Evolutionary conservation across 2,113 vertebrate genomes (phyloP).

Genomic region (Lepidothrix coronata): DNA sequence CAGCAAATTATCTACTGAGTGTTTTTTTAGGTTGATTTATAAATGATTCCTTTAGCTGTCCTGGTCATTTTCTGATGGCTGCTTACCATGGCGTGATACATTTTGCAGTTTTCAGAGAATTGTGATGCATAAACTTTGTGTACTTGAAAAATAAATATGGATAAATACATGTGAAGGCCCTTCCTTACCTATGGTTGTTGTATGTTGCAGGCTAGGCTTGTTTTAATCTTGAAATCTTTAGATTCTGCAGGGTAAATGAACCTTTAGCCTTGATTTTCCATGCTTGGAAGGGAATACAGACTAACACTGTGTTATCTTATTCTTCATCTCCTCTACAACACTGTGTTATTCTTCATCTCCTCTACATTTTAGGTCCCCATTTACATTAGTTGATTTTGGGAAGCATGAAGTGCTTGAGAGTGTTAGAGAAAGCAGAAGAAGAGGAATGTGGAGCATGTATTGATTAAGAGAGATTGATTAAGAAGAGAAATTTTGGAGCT

Average conservation of each 20-base stretch:
- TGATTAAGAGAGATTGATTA: background rate
- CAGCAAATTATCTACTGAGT: background rate
- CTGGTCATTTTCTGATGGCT: background rate
- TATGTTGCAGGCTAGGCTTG: background rate
- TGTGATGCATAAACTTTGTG: background rate
- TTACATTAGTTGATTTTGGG: background rate
- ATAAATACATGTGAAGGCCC: background rate
- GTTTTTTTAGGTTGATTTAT: background rate
- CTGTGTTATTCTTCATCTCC: background rate
- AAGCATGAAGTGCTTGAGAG: background rate
- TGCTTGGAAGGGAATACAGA: background rate
- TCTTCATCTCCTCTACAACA: background rate
- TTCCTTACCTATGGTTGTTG: background rate
- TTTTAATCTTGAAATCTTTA: background rate
- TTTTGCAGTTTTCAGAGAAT: background rate
- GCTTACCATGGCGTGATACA: background rate
- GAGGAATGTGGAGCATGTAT: background rate
- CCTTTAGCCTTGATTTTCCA: background rate
- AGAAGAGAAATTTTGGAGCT: background rate
- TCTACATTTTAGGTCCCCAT: background rate
- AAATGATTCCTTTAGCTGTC: background rate
- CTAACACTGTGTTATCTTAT: background rate
- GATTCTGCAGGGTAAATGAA: background rate
- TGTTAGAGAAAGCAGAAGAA: background rate
- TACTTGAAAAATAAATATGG: background rate